Evolutionary conservation across 2,888 invertebrate species (phyloP).

Genomic region (Xanthia icteritia): DNA sequence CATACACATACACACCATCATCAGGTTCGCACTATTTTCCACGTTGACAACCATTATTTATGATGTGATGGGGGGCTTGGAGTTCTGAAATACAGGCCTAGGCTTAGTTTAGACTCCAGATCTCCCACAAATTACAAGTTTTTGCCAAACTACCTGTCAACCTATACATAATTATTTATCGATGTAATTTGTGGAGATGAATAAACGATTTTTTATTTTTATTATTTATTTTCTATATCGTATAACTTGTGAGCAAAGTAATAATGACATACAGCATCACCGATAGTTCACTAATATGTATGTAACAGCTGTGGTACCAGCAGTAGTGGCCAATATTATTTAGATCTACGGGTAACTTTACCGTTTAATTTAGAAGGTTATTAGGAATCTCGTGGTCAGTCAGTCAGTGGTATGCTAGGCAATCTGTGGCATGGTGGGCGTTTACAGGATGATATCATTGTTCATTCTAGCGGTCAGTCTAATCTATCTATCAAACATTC

Average conservation of each 20-base stretch:
- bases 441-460: slow-evolving; percentile 22
- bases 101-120: too few species aligned
- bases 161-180: too few species aligned
- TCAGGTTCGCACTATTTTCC: too few species aligned
- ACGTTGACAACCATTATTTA: too few species aligned
- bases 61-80: too few species aligned
- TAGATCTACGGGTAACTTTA: not conserved
- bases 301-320: not conserved
- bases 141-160: too few species aligned
- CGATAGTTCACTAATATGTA: not conserved
- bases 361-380: not conserved
- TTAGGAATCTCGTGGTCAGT: not conserved
- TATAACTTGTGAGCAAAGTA: not conserved
- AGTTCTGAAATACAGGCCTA: too few species aligned
- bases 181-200: too few species aligned
- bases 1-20: too few species aligned
- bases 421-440: slow-evolving; percentile 26
- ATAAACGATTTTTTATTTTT: too few species aligned
- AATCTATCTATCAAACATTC: not conserved
- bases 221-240: too few species aligned
- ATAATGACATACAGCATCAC: not conserved
- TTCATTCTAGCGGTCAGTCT: not conserved
- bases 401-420: not conserved
- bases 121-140: too few species aligned
- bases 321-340: slow-evolving; percentile 9